Percentiles rank a stretch among this genome's conserved stretches.
phyloP scores from a whole-genome alignment of 2,888 invertebrate species.

The Piscicola geometra region DNA sequence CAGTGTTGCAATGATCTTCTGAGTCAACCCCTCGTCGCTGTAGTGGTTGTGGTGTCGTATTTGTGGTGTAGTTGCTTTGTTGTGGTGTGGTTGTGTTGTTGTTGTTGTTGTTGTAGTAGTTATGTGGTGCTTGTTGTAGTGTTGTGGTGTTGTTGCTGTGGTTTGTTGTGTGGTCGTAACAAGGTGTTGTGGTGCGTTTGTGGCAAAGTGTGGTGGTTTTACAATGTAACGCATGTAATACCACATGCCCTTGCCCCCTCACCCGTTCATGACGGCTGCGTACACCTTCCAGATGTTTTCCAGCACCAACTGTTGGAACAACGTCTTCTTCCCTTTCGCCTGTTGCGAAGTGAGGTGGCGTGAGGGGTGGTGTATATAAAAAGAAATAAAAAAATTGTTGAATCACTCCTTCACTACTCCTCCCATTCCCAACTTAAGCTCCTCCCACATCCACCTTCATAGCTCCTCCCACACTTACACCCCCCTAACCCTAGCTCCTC shows the following conservation, averaged over 20 bases:
- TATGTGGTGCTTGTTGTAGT: not conserved
- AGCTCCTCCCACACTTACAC: not conserved
- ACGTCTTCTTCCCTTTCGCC: conserved; percentile 79
- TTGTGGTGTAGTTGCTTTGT: not conserved
- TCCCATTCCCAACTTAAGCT: not conserved
- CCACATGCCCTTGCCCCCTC: conserved; percentile 61
- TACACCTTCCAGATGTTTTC: conserved; percentile 88
- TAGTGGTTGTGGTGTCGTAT: not conserved
- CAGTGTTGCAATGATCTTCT: conserved; percentile 60
- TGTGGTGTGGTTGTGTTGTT: not conserved
- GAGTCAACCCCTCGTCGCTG: conserved; percentile 55
- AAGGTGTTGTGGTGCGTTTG: too few species aligned
- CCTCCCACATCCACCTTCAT: not conserved
- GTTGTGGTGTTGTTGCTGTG: not conserved
- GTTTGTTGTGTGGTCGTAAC: too few species aligned
- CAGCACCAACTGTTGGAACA: conserved; percentile 84
- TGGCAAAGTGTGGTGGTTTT: too few species aligned
- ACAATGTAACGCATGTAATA: not conserved
- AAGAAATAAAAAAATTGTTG: too few species aligned
- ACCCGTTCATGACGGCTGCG: conserved; percentile 66
- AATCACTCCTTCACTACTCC: not conserved
- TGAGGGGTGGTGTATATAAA: too few species aligned
- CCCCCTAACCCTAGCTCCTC: conserved; percentile 3
- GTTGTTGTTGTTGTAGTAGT: not conserved
- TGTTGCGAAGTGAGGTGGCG: conserved; percentile 45